phyloP scores from a whole-genome alignment of 2,888 invertebrate species.

The Drosophila ochracea region DNA sequence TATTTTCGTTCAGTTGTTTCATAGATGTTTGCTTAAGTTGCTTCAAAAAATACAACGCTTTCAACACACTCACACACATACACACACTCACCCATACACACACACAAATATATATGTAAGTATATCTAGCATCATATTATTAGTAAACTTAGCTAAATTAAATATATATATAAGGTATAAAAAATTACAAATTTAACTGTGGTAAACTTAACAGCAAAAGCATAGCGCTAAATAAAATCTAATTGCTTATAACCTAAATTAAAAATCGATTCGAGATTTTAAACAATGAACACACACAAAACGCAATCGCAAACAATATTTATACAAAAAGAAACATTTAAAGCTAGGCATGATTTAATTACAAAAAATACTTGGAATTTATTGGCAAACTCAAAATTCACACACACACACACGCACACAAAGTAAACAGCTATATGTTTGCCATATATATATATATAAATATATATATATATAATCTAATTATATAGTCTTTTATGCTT shows the following conservation, averaged over 20 bases:
- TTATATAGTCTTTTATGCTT: slow-evolving; percentile 68
- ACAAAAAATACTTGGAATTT: slow-evolving; percentile 67
- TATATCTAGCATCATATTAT: slow-evolving; percentile 22
- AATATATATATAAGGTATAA: slow-evolving; percentile 8
- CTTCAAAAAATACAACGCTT: slow-evolving; percentile 71
- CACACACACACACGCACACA: slow-evolving; percentile 23
- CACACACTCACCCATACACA: not conserved
- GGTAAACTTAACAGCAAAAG: slow-evolving; percentile 70
- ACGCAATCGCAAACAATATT: slow-evolving; percentile 37
- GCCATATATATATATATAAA: slow-evolving; percentile 42
- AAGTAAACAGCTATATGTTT: slow-evolving; percentile 29
- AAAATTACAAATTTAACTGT: slow-evolving; percentile 58
- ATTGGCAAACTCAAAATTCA: slow-evolving; percentile 44
- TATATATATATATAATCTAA: slow-evolving; percentile 52
- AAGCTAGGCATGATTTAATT: slow-evolving; percentile 40
- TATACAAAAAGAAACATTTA: slow-evolving; percentile 50
- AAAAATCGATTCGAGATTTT: slow-evolving; percentile 30
- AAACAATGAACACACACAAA: slow-evolving; percentile 56
- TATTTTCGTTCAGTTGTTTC: not conserved
- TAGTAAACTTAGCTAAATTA: slow-evolving; percentile 8
- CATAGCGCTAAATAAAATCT: slow-evolving; percentile 53
- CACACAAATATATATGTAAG: not conserved
- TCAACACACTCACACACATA: slow-evolving; percentile 22
- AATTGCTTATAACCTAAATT: slow-evolving; percentile 34
- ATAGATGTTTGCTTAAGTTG: slow-evolving; percentile 47